Evolutionary conservation across 2,797 vertebrate genomes (phyloP).

Genomic region (Hemitrygon akajei): DNA sequence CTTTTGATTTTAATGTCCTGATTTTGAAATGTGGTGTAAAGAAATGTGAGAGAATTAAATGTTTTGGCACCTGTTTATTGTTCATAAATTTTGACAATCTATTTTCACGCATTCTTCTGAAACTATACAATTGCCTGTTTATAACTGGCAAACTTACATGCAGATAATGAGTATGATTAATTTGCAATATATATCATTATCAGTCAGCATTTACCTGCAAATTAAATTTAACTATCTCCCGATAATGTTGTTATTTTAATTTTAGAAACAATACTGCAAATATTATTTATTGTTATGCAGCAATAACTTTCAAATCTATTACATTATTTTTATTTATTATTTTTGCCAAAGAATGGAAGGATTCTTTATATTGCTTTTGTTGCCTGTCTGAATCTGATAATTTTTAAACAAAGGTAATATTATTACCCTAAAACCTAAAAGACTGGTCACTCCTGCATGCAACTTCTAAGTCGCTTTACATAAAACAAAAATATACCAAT

Average conservation of each 20-base stretch:
- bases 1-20: neutral
- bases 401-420: neutral
- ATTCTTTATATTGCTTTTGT: neutral
- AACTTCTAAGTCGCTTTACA: no score
- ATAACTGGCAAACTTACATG: neutral
- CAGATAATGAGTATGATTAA: neutral
- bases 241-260: neutral
- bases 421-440: no score
- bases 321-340: neutral
- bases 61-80: neutral
- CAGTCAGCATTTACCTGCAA: no score
- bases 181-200: neutral
- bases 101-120: neutral
- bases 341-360: neutral
- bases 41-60: neutral
- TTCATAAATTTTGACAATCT: neutral
- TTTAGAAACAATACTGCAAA: neutral
- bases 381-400: neutral
- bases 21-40: neutral
- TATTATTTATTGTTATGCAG: neutral
- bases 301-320: neutral
- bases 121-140: neutral
- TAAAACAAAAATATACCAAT: neutral
- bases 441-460: no score
- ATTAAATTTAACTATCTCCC: neutral